Conservation (phyloP, 1,140 invertebrate genomes). For the Drosophila mauritiana region DNA sequence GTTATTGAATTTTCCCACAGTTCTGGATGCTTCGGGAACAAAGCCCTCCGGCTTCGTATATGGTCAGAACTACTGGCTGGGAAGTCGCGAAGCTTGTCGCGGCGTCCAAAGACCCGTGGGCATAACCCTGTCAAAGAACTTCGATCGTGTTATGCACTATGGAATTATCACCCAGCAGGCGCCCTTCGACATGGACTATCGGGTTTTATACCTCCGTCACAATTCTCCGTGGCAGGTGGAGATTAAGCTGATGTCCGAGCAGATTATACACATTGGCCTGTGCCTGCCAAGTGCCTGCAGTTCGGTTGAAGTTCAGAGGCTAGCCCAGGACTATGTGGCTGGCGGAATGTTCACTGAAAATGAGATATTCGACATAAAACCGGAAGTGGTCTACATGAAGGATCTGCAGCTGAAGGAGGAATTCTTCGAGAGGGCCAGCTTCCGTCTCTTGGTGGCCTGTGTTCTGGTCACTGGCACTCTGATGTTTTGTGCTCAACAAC, state of each 20-base stretch:
- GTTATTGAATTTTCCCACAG: slow-evolving; percentile 34
- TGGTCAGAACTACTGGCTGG: slow-evolving; percentile 84
- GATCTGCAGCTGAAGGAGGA: slow-evolving; percentile 72
- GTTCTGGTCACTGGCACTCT: slow-evolving; percentile 59
- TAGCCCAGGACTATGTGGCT: slow-evolving; percentile 66
- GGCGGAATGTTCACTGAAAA: slow-evolving; percentile 66
- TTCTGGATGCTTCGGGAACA: slow-evolving; percentile 79
- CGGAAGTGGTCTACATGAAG: slow-evolving; percentile 80
- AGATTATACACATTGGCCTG: slow-evolving; percentile 81
- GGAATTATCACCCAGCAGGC: slow-evolving; percentile 76
- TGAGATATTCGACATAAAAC: slow-evolving; percentile 75
- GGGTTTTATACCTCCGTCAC: slow-evolving; percentile 77
- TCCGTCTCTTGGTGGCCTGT: slow-evolving; percentile 66
- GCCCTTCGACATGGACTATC: slow-evolving; percentile 81
- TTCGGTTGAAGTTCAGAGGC: slow-evolving; percentile 59
- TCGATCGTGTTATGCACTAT: slow-evolving; percentile 75
- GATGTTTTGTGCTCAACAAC: slow-evolving; percentile 67
- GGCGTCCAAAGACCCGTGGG: slow-evolving; percentile 70
- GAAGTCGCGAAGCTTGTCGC: slow-evolving; percentile 76
- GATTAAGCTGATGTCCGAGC: slow-evolving; percentile 82
- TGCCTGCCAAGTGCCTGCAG: slow-evolving; percentile 76
- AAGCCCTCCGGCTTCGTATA: slow-evolving; percentile 80
- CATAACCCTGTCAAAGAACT: slow-evolving; percentile 81
- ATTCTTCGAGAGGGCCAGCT: slow-evolving; percentile 70
- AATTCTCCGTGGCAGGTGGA: slow-evolving; percentile 84